Percentiles rank a stretch among this genome's conserved stretches.
Evolutionary conservation across 2,113 vertebrate species (phyloP).

Genomic region (Nansenia antarctica): DNA sequence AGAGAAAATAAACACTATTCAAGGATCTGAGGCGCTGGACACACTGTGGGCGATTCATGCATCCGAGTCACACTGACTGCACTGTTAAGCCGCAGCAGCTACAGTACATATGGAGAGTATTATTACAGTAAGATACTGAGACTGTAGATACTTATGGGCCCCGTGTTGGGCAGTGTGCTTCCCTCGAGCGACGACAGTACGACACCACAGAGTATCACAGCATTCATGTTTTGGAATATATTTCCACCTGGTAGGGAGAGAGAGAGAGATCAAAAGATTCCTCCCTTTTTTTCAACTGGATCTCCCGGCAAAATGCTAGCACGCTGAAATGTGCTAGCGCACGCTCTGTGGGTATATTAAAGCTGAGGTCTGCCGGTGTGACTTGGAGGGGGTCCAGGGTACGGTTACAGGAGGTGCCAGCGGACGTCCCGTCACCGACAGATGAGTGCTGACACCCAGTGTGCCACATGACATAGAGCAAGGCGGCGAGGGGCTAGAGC

Average conservation of each 20-base stretch:
- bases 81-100: constrained; percentile 6
- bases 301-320: constrained; percentile 34
- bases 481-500: too few species aligned
- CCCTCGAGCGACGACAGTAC: too few species aligned
- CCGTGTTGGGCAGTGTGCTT: constrained; percentile 21
- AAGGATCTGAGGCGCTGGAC: constrained; percentile 43
- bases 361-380: constrained; percentile 31
- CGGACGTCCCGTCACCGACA: constrained; percentile 8
- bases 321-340: constrained; percentile 44
- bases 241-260: constrained; percentile 25
- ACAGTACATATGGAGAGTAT: constrained; percentile 44
- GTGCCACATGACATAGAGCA: constrained; percentile 13
- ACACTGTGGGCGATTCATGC: constrained; percentile 46
- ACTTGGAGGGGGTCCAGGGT: constrained; percentile 24
- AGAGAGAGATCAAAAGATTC: constrained; percentile 53
- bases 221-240: constrained; percentile 35
- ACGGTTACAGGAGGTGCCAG: neutral
- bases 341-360: constrained; percentile 50
- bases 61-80: neutral
- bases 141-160: constrained; percentile 4
- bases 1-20: constrained; percentile 40
- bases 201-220: constrained; percentile 27
- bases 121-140: constrained; percentile 21
- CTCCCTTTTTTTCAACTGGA: constrained; percentile 36
- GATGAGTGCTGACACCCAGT: constrained; percentile 40